Conservation (phyloP, 2,888 invertebrate species). For the Aphrophora alni region DNA sequence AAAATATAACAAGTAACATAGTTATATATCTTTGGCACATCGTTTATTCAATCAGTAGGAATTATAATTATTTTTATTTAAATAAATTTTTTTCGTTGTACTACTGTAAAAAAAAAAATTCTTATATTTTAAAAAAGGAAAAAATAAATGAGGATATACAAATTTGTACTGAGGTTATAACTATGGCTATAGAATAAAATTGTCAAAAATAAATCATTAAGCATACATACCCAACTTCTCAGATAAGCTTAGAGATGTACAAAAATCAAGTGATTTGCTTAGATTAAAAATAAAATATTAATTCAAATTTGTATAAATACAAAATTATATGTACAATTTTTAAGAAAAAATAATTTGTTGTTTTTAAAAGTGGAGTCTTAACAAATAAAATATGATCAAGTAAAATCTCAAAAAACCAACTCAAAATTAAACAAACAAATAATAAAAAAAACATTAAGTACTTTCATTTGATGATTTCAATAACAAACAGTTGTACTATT, state of each 20-base stretch:
- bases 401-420: no score
- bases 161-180: background rate
- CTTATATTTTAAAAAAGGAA: background rate
- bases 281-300: background rate
- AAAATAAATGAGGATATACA: background rate
- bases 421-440: background rate
- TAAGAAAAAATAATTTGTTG: no score
- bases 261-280: background rate
- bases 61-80: background rate
- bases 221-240: background rate
- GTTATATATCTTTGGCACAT: background rate
- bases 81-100: background rate
- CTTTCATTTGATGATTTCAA: background rate
- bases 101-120: background rate
- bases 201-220: background rate
- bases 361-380: no score
- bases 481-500: background rate
- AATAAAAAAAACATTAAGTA: background rate
- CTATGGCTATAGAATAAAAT: background rate
- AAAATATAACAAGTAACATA: background rate
- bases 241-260: background rate
- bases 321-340: background rate
- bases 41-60: background rate
- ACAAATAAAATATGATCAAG: no score
- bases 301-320: background rate